Evolutionary conservation across 1,140 invertebrate genomes (phyloP).

Genomic region (Aradophagus sp.): DNA sequence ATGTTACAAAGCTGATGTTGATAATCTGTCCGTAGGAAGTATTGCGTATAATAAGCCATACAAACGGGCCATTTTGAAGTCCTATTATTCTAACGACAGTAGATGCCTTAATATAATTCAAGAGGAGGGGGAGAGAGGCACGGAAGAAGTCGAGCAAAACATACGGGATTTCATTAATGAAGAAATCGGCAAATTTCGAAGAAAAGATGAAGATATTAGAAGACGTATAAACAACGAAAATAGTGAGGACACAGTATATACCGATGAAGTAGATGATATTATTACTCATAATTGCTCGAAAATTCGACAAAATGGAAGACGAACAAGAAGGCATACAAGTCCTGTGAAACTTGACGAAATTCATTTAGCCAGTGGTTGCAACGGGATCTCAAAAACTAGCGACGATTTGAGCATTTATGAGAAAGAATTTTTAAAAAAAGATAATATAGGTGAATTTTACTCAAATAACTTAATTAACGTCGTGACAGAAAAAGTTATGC

Average conservation of each 20-base stretch:
- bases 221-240: constrained; percentile 16
- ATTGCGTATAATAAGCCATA: constrained; percentile 69
- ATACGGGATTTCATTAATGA: constrained; percentile 73
- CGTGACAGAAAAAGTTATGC: constrained; percentile 28
- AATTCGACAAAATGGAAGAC: too few relatives aligned
- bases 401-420: not conserved
- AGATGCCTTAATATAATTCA: constrained; percentile 81
- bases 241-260: constrained; percentile 10
- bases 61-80: constrained; percentile 77
- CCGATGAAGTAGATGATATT: not conserved
- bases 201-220: constrained; percentile 60
- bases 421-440: too few relatives aligned
- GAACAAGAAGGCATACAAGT: too few relatives aligned
- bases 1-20: constrained; percentile 23
- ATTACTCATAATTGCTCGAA: too few relatives aligned
- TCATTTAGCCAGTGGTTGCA: too few relatives aligned
- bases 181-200: constrained; percentile 76
- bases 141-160: constrained; percentile 63
- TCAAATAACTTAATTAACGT: constrained; percentile 21
- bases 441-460: not conserved
- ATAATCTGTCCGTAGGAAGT: constrained; percentile 48
- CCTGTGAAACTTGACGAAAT: too few relatives aligned
- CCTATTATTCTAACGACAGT: constrained; percentile 76
- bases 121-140: constrained; percentile 76
- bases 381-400: too few relatives aligned